Base-by-base conservation (phyloP, 2,888 invertebrate species). In the Diloba caeruleocephala region DNA sequence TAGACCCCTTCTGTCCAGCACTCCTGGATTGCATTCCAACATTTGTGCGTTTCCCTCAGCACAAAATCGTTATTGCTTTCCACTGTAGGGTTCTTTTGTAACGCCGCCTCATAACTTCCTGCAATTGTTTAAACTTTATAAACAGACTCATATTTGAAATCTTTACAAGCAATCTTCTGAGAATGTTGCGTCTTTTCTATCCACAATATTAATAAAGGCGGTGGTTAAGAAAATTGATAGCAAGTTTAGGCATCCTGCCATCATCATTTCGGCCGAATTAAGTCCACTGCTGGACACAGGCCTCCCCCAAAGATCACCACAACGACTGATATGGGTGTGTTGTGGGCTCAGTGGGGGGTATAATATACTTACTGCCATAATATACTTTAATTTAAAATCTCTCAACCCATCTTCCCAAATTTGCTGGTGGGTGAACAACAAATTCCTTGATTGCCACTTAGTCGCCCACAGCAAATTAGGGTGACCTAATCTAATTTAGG, bases 1-100 rank as follows among this genome's bases (percentile, higher is more conserved):
- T 96, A 98, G 5, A 98, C 94, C 21, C 96, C 96, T 12, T 96
- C 94, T 1, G 95, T 92, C 97, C 98, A 99, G 82, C 98, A 97
- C 33, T 87, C 83, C 25, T 86, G 82, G 10, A 93, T 62, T 2
- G 92, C 85, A 33, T 80, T 82, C 94, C 94, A 94, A 67, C 95
- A 92, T 36, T 79, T 86, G 33, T 85, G 62, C n/a, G 93, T 93
- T 55, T 94, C 89, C 71, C 84, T 90, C 44, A 95, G 78, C 59
- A 90, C 80, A 70, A 94, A 94, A 4, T 86, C 88, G 31, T 89
- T 84, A 31, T 79, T 82, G 28, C 75, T 78, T 46, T 82, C 82
- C 36, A 76, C 26, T 0, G 87, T 88, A 10, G 90, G 89, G 28
- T 45, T 78, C 28, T 69, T 76, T 59, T 85, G 88, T 39, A 93